Percentiles rank a stretch among this genome's conserved stretches.
Conservation (phyloP, 2,888 invertebrate genomes). For the Ganaspis brasiliensis region DNA sequence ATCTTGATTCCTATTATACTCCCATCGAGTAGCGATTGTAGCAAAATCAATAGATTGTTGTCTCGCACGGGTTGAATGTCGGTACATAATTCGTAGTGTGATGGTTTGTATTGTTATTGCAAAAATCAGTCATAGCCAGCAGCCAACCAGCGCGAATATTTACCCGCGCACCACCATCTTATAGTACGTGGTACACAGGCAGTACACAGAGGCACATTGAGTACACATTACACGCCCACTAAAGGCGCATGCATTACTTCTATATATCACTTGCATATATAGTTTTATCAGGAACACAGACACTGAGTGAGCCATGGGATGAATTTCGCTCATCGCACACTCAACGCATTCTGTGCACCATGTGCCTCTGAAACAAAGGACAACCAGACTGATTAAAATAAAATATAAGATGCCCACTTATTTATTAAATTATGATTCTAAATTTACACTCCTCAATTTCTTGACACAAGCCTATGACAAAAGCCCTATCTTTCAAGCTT, state of each 20-base stretch:
- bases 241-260: constrained; percentile 71
- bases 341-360: constrained; percentile 82
- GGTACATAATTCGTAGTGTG: constrained; percentile 73
- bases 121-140: constrained; percentile 66
- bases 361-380: constrained; percentile 92
- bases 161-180: constrained; percentile 75
- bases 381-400: constrained; percentile 82
- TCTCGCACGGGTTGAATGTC: constrained; percentile 78
- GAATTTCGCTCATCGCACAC: constrained; percentile 76
- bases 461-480: constrained; percentile 70
- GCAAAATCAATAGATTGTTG: constrained; percentile 80
- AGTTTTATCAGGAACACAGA: constrained; percentile 76
- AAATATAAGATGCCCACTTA: constrained; percentile 77
- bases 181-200: constrained; percentile 75
- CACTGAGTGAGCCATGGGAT: constrained; percentile 79
- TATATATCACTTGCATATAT: constrained; percentile 74
- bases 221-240: constrained; percentile 67
- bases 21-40: constrained; percentile 79
- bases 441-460: constrained; percentile 68
- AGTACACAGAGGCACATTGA: constrained; percentile 79
- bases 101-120: constrained; percentile 65
- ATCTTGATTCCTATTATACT: constrained; percentile 73
- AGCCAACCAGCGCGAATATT: constrained; percentile 75
- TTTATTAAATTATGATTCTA: constrained; percentile 61
- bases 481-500: too few relatives aligned